These are phyloP conservation scores for Idaea aversata DNA, from an alignment of 2,888 invertebrate species.

Conservation along the genomic window DNA sequence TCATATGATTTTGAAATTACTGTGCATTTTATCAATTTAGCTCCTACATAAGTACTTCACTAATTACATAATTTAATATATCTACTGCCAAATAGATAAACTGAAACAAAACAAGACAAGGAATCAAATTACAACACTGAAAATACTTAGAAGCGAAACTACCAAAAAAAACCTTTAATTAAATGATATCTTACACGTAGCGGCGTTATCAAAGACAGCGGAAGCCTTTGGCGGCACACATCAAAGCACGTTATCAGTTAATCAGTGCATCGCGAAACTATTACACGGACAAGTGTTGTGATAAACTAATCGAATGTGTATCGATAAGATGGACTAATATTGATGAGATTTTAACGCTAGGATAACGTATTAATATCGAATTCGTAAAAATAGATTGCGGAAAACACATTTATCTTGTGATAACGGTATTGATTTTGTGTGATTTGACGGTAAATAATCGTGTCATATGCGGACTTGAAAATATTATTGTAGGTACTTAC, in stretches of 20 bases:
- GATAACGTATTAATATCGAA: conserved; percentile 17
- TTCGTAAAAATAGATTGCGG: conserved; percentile 5
- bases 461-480: background rate
- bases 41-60: background rate
- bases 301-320: conserved; percentile 11
- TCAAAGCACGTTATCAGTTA: conserved; percentile 40
- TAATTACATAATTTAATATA: background rate
- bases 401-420: background rate
- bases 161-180: conserved; percentile 30
- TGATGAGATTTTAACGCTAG: conserved; percentile 22
- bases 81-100: conserved; percentile 2
- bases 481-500: background rate
- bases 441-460: background rate
- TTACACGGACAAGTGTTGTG: conserved; percentile 30
- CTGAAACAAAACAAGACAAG: conserved; percentile 4
- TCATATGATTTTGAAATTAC: background rate
- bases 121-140: conserved; percentile 7
- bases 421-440: background rate
- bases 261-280: conserved; percentile 36
- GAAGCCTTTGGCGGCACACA: conserved; percentile 38
- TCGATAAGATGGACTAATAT: conserved; percentile 21
- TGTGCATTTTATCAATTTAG: background rate
- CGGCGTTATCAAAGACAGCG: conserved; percentile 46
- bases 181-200: conserved; percentile 39
- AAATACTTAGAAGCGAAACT: conserved; percentile 14